A percentile compares a stretch with the other conserved stretches of the same genome.
Evolutionary conservation across 2,888 invertebrate species (phyloP).

Genomic region (Spialia ferax): DNA sequence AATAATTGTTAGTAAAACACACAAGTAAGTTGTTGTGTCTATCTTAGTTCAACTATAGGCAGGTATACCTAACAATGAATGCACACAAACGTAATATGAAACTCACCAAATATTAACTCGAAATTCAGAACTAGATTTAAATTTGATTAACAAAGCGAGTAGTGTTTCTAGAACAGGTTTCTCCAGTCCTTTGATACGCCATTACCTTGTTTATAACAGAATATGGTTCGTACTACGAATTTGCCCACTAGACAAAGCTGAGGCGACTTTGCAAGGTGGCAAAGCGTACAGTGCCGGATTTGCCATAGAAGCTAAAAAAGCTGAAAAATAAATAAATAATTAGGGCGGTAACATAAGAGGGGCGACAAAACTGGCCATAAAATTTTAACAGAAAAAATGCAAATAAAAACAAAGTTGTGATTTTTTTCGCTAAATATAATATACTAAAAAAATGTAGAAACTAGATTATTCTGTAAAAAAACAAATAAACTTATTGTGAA

Average conservation of each 20-base stretch:
- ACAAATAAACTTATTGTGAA: no score
- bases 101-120: not conserved
- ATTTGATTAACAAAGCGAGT: constrained; percentile 9
- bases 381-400: no score
- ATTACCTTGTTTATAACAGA: constrained; percentile 1
- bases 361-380: no score
- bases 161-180: not conserved
- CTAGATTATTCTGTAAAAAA: no score
- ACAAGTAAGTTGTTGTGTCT: no score
- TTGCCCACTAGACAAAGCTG: not conserved
- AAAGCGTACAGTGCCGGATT: not conserved
- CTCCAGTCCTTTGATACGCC: constrained; percentile 5
- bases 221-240: not conserved
- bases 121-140: not conserved
- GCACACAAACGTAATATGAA: not conserved
- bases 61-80: constrained; percentile 2
- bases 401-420: no score
- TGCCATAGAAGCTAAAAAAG: no score
- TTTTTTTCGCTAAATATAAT: no score
- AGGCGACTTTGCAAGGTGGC: not conserved
- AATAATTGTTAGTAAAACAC: no score
- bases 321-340: no score
- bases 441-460: no score
- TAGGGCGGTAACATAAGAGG: no score
- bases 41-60: not conserved